Conservation (phyloP, 35 echinoderm and acorn worm genomes). For the Eucidaris tribuloides region DNA sequence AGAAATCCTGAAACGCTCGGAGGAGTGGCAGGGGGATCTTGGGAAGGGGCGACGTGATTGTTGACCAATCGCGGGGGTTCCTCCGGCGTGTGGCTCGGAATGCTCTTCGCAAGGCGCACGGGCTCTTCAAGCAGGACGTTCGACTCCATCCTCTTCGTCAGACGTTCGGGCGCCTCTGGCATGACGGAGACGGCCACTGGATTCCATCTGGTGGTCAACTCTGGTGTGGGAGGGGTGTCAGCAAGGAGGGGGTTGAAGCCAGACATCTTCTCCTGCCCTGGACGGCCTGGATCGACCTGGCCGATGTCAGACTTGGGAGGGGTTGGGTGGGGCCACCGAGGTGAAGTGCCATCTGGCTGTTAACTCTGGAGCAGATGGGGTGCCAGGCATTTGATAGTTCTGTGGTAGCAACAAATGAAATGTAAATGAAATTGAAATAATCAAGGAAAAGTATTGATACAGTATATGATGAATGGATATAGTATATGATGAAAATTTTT, state of each 20-base stretch:
- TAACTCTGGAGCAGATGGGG: not conserved
- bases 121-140: not conserved
- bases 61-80: not conserved
- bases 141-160: not conserved
- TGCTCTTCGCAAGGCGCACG: not conserved
- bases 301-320: too few species aligned
- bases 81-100: not conserved
- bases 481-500: too few species aligned
- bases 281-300: too few species aligned
- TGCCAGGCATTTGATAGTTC: slow-evolving; percentile 10
- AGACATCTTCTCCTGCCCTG: too few species aligned
- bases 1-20: not conserved
- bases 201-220: slow-evolving; percentile 2
- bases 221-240: slow-evolving; percentile 19
- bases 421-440: too few species aligned
- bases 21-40: not conserved
- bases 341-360: slow-evolving; percentile 12
- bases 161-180: not conserved
- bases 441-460: too few species aligned
- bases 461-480: too few species aligned
- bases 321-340: not conserved
- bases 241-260: not conserved
- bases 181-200: not conserved
- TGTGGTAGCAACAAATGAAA: too few species aligned
- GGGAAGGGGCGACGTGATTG: too few species aligned